Evolutionary conservation across 2,113 vertebrate genomes (phyloP).

Genomic region (Jacana jacana): DNA sequence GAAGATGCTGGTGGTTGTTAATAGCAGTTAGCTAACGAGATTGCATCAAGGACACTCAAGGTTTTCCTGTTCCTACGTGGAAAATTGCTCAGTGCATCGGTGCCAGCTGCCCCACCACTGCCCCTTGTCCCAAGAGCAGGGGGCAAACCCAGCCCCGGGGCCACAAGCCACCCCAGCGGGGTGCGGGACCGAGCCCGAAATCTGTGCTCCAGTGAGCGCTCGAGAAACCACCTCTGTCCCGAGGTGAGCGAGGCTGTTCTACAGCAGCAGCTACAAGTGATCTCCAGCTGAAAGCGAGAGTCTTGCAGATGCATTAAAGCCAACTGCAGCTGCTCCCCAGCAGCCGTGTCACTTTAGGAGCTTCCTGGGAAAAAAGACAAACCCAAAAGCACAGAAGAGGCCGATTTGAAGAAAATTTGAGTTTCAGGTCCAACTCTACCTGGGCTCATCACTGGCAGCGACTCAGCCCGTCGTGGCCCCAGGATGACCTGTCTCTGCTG

Average conservation of each 20-base stretch:
- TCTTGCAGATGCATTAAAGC: neutral
- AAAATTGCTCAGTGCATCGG: neutral
- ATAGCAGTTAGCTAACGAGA: neutral
- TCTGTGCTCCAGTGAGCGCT: neutral
- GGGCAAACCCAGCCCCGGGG: neutral
- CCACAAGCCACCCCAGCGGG: neutral
- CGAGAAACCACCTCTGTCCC: fast-evolving
- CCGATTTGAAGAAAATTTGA: neutral
- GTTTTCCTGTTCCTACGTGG: neutral
- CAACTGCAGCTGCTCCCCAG: neutral
- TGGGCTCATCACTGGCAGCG: fast-evolving
- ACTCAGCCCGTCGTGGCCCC: neutral
- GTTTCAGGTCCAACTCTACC: neutral
- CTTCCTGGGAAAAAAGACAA: neutral
- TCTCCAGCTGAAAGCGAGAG: neutral
- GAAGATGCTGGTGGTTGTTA: neutral
- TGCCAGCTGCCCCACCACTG: neutral
- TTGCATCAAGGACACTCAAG: neutral
- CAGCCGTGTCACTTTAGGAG: neutral
- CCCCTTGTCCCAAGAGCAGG: neutral
- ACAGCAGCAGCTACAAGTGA: neutral
- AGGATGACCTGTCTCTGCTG: neutral
- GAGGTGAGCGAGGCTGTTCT: neutral
- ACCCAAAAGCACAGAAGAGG: neutral
- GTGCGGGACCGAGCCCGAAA: fast-evolving